Conservation (phyloP, 2,113 vertebrate species). For the Hemibagrus wyckioides region DNA sequence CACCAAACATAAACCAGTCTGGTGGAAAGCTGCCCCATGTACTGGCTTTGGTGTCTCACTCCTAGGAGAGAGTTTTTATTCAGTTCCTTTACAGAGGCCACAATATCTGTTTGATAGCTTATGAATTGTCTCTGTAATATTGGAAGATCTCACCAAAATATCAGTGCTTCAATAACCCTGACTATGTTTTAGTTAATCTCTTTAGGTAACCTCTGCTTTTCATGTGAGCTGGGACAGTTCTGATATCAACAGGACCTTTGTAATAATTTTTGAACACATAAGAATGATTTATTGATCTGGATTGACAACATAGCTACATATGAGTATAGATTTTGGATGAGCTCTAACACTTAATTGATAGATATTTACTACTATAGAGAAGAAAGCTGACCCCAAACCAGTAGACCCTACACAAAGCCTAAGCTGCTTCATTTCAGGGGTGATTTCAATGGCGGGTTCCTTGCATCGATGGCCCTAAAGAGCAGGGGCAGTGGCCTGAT, state of each 20-base stretch:
- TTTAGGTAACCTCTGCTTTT: not conserved
- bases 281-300: not conserved
- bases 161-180: not conserved
- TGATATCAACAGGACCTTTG: not conserved
- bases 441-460: constrained; percentile 14
- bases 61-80: not conserved
- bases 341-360: not conserved
- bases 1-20: not conserved
- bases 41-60: not conserved
- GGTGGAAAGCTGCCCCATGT: not conserved
- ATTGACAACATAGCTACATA: not conserved
- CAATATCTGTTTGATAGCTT: not conserved
- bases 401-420: not conserved
- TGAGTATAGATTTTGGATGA: not conserved
- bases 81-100: not conserved
- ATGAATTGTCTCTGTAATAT: not conserved
- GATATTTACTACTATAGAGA: not conserved
- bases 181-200: not conserved
- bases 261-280: not conserved
- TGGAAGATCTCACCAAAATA: not conserved
- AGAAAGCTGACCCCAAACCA: not conserved
- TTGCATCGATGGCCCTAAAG: constrained; percentile 18
- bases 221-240: not conserved
- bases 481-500: constrained; percentile 11
- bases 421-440: constrained; percentile 13